phyloP scores from a whole-genome alignment of 2,888 invertebrate genomes.

The Atethmia centrago region DNA sequence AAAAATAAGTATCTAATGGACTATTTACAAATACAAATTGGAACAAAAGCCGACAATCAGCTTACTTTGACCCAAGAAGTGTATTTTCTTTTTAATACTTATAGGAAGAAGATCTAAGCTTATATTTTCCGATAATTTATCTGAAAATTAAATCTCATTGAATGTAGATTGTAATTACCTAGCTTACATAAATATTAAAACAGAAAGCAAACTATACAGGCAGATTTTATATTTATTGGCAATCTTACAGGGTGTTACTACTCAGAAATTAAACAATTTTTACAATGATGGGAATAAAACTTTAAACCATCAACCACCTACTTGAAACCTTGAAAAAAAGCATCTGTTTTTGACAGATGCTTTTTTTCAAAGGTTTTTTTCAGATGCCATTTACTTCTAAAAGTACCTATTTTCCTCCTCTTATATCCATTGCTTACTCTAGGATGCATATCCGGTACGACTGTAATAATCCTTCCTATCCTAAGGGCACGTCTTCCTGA shows the following conservation, averaged over 20 bases:
- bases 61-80: neutral
- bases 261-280: neutral
- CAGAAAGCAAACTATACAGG: neutral
- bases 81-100: neutral
- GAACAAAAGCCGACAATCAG: neutral
- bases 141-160: neutral
- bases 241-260: neutral
- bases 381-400: no score
- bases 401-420: no score
- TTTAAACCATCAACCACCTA: no score
- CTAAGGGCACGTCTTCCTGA: no score
- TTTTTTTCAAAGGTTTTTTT: no score
- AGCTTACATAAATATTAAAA: neutral
- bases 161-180: neutral
- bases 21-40: conserved; percentile 21
- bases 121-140: neutral
- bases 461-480: no score
- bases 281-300: no score
- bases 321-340: no score
- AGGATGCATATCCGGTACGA: no score
- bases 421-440: no score
- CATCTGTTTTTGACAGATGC: no score
- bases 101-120: neutral
- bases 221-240: neutral
- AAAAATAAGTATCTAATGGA: neutral